A percentile compares a stretch with the other conserved stretches of the same genome.
Evolutionary conservation across 2,113 vertebrate species (phyloP).

Genomic region (Tauraco erythrolophus): DNA sequence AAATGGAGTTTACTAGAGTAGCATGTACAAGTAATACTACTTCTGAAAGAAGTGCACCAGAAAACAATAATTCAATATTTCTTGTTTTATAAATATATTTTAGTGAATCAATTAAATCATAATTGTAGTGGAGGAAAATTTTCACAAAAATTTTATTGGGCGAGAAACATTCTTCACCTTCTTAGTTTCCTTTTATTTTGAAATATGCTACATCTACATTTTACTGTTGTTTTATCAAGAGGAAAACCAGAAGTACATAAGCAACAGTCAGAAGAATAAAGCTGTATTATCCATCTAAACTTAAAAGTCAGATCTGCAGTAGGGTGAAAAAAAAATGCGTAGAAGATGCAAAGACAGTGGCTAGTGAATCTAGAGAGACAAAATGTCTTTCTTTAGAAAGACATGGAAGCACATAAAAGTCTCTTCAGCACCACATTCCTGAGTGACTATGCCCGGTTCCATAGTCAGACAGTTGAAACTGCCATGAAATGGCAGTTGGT

Average conservation of each 20-base stretch:
- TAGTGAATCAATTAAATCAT: not conserved
- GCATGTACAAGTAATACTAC: not conserved
- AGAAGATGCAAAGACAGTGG: not conserved
- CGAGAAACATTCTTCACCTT: not conserved
- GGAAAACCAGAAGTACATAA: not conserved
- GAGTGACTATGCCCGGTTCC: not conserved
- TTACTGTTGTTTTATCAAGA: not conserved
- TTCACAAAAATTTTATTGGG: not conserved
- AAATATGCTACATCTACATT: not conserved
- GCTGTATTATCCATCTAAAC: not conserved
- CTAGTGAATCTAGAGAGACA: not conserved
- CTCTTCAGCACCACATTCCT: slow-evolving; percentile 2
- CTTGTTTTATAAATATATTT: not conserved
- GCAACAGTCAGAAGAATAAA: not conserved
- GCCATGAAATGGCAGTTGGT: not conserved
- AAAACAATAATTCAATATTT: not conserved
- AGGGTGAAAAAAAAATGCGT: not conserved
- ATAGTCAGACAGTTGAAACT: not conserved
- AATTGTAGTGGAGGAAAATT: not conserved
- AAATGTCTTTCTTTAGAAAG: not conserved
- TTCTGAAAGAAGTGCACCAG: not conserved
- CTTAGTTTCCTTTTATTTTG: not conserved
- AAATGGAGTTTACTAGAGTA: not conserved
- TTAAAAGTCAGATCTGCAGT: not conserved
- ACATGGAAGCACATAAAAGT: not conserved